Evolutionary conservation across 1,140 invertebrate genomes (phyloP).

Genomic region (Dufourea novaeangliae): DNA sequence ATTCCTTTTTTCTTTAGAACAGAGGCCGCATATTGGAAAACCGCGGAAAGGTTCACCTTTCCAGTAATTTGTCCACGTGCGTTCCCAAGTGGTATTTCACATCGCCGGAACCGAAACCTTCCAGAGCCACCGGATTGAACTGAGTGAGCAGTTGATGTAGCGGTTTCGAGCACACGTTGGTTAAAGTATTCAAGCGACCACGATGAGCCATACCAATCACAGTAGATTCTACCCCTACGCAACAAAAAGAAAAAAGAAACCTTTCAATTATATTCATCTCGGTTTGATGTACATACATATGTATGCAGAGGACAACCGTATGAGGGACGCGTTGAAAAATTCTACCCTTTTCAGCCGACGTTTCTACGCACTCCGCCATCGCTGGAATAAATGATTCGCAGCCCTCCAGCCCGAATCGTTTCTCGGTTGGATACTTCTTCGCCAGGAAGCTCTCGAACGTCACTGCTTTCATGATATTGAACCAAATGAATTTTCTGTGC

Average conservation of each 20-base stretch:
- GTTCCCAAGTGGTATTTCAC: slow-evolving; percentile 97
- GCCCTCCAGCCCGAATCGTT: slow-evolving; percentile 95
- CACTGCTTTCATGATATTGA: slow-evolving; percentile 88
- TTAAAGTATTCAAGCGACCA: slow-evolving; percentile 94
- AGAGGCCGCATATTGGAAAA: neutral
- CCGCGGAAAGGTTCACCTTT: slow-evolving; percentile 52
- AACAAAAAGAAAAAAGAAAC: no score
- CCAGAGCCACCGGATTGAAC: slow-evolving; percentile 82
- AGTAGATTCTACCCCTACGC: slow-evolving; percentile 88
- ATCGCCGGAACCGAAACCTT: slow-evolving; percentile 91
- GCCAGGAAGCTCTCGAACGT: slow-evolving; percentile 94
- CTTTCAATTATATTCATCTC: neutral
- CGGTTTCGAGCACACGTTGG: slow-evolving; percentile 94
- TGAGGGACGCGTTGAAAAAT: neutral
- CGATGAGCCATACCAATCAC: slow-evolving; percentile 96
- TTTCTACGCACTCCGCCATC: slow-evolving; percentile 94
- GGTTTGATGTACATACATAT: no score
- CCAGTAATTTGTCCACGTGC: slow-evolving; percentile 85
- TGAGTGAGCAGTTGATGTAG: slow-evolving; percentile 93
- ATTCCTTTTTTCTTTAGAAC: neutral
- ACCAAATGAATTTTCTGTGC: slow-evolving; percentile 88
- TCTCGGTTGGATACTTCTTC: slow-evolving; percentile 94
- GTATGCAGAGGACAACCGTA: no score
- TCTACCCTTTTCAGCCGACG: slow-evolving; percentile 85
- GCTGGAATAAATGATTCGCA: slow-evolving; percentile 94